A percentile compares a stretch with the other conserved stretches of the same genome.
Conservation (phyloP, 2,113 vertebrate genomes). For the Tragelaphus scriptus region DNA sequence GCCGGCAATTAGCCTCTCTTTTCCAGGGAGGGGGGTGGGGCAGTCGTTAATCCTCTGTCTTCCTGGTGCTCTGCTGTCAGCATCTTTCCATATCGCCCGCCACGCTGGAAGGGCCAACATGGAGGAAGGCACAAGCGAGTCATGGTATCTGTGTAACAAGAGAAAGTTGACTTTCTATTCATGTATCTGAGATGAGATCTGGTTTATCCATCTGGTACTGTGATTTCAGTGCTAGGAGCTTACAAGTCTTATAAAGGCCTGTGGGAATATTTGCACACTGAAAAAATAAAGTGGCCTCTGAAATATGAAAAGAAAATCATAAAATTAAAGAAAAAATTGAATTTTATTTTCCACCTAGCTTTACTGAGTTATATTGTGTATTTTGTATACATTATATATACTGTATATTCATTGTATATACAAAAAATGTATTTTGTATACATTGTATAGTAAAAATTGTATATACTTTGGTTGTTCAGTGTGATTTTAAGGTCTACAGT, state of each 20-base stretch:
- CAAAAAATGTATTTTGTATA: neutral
- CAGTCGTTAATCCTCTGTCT: neutral
- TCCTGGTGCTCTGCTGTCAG: accelerated
- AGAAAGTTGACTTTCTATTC: neutral
- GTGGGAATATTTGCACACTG: too few relatives aligned
- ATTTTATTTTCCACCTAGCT: neutral
- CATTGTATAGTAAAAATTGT: neutral
- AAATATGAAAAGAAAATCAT: neutral
- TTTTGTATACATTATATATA: neutral
- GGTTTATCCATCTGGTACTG: accelerated
- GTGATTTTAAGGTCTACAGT: neutral
- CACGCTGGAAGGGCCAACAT: neutral
- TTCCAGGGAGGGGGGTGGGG: neutral
- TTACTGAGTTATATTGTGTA: neutral
- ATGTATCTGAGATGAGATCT: neutral
- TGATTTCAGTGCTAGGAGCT: neutral
- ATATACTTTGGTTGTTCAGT: neutral
- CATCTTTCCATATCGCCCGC: neutral
- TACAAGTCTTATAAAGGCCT: neutral
- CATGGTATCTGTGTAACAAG: neutral
- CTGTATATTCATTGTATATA: neutral
- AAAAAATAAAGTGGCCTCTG: neutral
- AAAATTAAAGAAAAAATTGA: neutral
- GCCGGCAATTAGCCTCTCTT: neutral
- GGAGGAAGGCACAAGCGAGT: neutral